Evolutionary conservation across 2,797 vertebrate species (phyloP).

Genomic region (Nyctalus aviator): DNA sequence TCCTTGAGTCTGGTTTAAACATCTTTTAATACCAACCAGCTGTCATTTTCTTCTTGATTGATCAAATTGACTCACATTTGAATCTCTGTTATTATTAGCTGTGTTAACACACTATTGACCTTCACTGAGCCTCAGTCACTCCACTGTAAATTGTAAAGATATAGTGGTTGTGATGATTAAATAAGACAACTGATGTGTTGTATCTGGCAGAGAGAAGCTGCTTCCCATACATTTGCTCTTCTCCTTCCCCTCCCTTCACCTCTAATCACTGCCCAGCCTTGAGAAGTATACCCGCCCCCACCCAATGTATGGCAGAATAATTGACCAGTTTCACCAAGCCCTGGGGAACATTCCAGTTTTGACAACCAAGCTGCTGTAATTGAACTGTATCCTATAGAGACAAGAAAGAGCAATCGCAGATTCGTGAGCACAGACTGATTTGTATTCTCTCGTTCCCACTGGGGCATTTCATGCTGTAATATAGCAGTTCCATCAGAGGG

Average conservation of each 20-base stretch:
- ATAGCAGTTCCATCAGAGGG: neutral
- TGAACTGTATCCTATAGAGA: neutral
- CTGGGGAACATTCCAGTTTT: neutral
- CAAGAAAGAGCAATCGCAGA: neutral
- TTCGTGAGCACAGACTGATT: neutral
- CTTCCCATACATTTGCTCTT: neutral
- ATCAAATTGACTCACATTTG: neutral
- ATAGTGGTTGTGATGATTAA: neutral
- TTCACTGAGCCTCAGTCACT: neutral
- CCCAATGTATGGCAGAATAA: neutral
- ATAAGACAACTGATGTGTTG: neutral
- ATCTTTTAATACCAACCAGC: neutral
- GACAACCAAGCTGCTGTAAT: neutral
- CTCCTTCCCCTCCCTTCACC: neutral
- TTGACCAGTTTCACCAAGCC: neutral
- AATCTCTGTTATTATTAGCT: neutral
- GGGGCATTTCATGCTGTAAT: neutral
- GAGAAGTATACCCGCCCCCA: neutral
- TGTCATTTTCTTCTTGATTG: neutral
- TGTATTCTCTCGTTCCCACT: neutral
- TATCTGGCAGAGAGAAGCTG: neutral
- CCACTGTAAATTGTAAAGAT: neutral
- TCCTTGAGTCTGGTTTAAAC: neutral
- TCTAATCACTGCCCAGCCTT: neutral
- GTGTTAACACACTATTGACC: neutral